These are phyloP conservation scores for Passerina amoena DNA, from an alignment of 2,113 vertebrate genomes.

Conservation along the genomic window DNA sequence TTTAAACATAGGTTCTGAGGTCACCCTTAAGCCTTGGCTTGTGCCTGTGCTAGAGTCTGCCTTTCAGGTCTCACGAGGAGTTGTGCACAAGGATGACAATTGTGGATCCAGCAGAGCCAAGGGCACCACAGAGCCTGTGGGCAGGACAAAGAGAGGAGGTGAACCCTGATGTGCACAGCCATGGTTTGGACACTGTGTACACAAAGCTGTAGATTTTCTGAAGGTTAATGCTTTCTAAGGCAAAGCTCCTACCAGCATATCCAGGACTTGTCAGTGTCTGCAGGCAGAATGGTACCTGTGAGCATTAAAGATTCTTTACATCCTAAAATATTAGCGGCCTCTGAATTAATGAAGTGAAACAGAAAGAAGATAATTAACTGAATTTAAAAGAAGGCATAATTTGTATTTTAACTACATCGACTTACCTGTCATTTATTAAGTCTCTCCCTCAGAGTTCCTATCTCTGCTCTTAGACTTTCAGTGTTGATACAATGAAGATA, in stretches of 20 bases:
- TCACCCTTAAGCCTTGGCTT: background rate
- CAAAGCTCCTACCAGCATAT: background rate
- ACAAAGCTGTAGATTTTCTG: background rate
- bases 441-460: background rate
- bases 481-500: background rate
- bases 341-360: background rate
- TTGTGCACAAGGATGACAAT: rapidly evolving
- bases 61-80: background rate
- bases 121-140: background rate
- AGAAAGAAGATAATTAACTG: background rate
- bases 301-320: background rate
- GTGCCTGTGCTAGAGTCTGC: background rate
- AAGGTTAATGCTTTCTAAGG: background rate
- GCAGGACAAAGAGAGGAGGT: background rate
- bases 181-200: background rate
- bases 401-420: background rate
- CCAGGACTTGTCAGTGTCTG: background rate
- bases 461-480: background rate
- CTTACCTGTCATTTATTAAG: background rate
- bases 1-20: background rate
- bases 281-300: background rate
- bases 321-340: background rate
- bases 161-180: background rate
- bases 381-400: background rate
- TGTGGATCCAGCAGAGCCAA: background rate